A percentile compares a stretch with the other conserved stretches of the same genome.
Evolutionary conservation across 1,140 invertebrate species (phyloP).

Genomic region (Drosophila arizonae): DNA sequence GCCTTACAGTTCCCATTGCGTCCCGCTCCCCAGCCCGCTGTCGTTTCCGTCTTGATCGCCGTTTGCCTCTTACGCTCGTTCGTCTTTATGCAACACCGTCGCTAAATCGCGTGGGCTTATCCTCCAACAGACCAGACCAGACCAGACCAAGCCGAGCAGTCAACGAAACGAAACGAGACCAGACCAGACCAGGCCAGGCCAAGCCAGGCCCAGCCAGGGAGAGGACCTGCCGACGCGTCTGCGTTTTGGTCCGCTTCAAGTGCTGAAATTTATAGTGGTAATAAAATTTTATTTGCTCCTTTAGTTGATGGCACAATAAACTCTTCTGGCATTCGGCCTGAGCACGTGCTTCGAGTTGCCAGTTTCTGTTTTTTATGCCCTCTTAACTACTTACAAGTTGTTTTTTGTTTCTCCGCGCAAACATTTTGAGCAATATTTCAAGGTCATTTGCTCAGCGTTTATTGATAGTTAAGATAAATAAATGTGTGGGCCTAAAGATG

Average conservation of each 20-base stretch:
- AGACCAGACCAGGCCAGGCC: constrained; percentile 1
- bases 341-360: constrained; percentile 66
- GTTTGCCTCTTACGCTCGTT: constrained; percentile 59
- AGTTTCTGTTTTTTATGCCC: constrained; percentile 34
- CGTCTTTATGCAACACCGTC: constrained; percentile 55
- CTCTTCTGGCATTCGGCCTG: constrained; percentile 67
- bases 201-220: constrained; percentile 5
- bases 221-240: constrained; percentile 37
- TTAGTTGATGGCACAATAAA: constrained; percentile 81
- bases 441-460: constrained; percentile 54
- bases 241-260: constrained; percentile 60
- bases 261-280: constrained; percentile 81
- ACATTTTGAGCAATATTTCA: constrained; percentile 46
- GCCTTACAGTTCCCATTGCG: constrained; percentile 11
- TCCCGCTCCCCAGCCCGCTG: neutral
- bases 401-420: constrained; percentile 20
- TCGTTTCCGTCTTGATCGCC: constrained; percentile 17
- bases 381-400: constrained; percentile 35
- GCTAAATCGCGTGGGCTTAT: constrained; percentile 78
- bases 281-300: constrained; percentile 82
- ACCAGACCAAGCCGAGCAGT: constrained; percentile 4
- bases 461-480: constrained; percentile 14
- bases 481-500: neutral
- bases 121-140: constrained; percentile 33
- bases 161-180: neutral